Evolutionary conservation across 23 tunicate genomes (phyloP).

Genomic region (Aplidium turbinatum): DNA sequence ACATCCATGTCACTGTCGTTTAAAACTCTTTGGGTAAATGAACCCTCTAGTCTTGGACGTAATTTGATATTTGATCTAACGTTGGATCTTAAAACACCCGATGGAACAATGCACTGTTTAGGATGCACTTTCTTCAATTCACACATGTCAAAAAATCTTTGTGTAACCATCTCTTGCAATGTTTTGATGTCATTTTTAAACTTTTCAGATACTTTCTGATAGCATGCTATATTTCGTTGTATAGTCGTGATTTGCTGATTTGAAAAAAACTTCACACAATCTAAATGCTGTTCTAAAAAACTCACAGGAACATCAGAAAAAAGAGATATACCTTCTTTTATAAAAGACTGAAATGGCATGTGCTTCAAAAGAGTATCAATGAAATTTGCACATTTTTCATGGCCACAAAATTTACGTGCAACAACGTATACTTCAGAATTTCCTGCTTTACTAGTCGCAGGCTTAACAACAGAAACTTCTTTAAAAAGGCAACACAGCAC

Average conservation of each 20-base stretch:
- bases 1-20: conserved; percentile 3
- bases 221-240: conserved; percentile 37
- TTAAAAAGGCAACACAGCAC: conserved; percentile 53
- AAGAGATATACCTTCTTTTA: conserved; percentile 8
- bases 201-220: conserved; percentile 3
- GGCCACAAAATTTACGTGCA: conserved; percentile 55
- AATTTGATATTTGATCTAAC: conserved; percentile 51
- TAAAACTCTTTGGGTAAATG: conserved; percentile 33
- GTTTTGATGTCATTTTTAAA: conserved; percentile 5
- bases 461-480: conserved; percentile 56
- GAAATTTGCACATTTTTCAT: conserved; percentile 12
- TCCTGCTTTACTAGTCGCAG: conserved; percentile 89
- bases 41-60: conserved; percentile 61
- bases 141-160: conserved; percentile 44
- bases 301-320: conserved; percentile 21
- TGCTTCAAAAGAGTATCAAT: conserved; percentile 1
- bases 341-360: conserved; percentile 39
- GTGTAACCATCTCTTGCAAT: conserved; percentile 32
- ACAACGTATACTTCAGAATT: conserved; percentile 91
- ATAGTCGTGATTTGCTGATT: conserved; percentile 44
- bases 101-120: conserved; percentile 41
- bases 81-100: conserved; percentile 35
- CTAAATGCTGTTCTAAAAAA: conserved; percentile 48
- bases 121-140: conserved; percentile 42
- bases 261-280: conserved; percentile 44